Base-by-base conservation (phyloP, 2,888 invertebrate species). In the Drosophila basisetae region DNA sequence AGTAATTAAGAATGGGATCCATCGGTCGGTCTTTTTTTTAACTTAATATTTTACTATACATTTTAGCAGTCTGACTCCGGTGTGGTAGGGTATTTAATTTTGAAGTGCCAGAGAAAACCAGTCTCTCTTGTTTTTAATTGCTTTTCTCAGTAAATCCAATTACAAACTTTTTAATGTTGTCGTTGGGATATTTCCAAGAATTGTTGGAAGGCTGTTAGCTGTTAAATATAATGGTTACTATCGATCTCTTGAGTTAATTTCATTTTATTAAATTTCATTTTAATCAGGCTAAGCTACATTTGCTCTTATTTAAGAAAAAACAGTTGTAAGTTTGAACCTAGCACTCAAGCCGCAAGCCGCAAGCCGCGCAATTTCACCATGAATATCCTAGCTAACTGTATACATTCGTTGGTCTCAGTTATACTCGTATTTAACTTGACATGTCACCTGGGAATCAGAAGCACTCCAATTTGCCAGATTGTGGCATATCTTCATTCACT, bases 401-500 rank as follows among this genome's bases (percentile, higher is more conserved):
- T 25, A 11, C 28, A 56, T 56, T 39, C 33, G 31, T 59, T 59
- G 22, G 25, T 13, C 13, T 25, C 5, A 31, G 16, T 33, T 16
- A 22, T 37, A n/a, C n/a, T n/a, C n/a, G n/a, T n/a, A 60, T 56
- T 60, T 41, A 58, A 22, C 41, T 28, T n/a, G 3, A 52, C 31
- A 35, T 18, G 22, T 11, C 54, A 13, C 25, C 6, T 25, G 35
- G 25, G 30, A 50, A 31, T 39, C 25, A 7, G 33, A 25, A 52
- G n/a, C n/a, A 49, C 28, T 56, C 18, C 78, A 73, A 73, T 81
- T 69, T 54, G 11, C 37, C 35, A 43, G 54, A 49, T 58, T 52
- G 39, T 25, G 0, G 41, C 37, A 63, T 64, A 55, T 52, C 41
- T 35, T 53, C 65, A 49, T 58, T 39, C 50, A 31, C 25, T 55